Evolutionary conservation across 2,797 vertebrate species (phyloP), one percentile per base, ranked within the genome.

Genomic region (Coregonus suidteri): DNA sequence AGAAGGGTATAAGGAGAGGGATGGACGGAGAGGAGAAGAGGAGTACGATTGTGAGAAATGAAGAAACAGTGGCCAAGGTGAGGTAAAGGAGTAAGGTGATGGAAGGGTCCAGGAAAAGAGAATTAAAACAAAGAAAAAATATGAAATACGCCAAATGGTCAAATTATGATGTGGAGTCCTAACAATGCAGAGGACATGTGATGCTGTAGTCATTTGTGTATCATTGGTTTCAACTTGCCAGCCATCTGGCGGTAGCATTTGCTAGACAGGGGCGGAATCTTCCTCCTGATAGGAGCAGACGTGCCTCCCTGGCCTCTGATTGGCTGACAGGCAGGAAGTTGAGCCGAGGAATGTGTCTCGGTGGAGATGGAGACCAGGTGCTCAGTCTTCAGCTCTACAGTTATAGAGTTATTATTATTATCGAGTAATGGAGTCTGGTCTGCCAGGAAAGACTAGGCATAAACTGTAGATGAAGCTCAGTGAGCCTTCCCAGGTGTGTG

Each of bases 181-280:
- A 30, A 9, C n/a, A 64, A 64, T 64, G 62, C 62, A 11, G 53
- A 14, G 13, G 3, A 47, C 54, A 59, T 59, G 16, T 64, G 64
- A 73, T 76, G 71, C 6, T 37, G 59, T 15, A 20, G 56, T 71
- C 56, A 25, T 72, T 62, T 53, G 15, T 76, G 41, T 64, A 65
- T 54, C 35, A 56, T 59, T 69, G 53, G 72, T 56, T 51, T 80
- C 77, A 47, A 62, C 14, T 79, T 59, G 73, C 3, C 41, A 59
- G 62, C 77, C 75, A 78, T 74, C 81, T 82, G 84, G 66, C 56
- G 20, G 18, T 2, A 30, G 14, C 25, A 56, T 15, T 30, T 81
- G 74, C 13, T 41, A 81, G 78, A 71, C 30, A 14, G 73, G 54
- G 68, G 71, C 51, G 41, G 75, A 47, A 25, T 25, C 18, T 70